Percentiles rank a stretch among this genome's conserved stretches.
Conservation (phyloP, 2,888 invertebrate genomes). For the Synergus itoensis region DNA sequence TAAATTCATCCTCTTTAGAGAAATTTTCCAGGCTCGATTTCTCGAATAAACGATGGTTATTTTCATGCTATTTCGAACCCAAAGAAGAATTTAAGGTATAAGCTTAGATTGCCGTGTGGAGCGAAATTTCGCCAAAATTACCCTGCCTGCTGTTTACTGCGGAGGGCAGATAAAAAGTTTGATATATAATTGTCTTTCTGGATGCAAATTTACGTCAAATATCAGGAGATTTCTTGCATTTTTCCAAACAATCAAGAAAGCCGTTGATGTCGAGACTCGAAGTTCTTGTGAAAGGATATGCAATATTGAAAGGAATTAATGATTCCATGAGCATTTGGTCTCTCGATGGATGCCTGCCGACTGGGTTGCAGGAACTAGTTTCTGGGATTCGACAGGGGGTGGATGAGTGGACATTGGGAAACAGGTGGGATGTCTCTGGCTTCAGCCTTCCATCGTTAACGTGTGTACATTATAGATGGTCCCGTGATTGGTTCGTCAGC, state of each 20-base stretch:
- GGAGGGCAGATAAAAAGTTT: neutral
- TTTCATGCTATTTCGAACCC: too few relatives aligned
- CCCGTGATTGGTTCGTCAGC: conserved; percentile 73
- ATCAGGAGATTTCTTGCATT: neutral
- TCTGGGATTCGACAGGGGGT: conserved; percentile 28
- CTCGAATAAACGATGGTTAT: too few relatives aligned
- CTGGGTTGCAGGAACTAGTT: conserved; percentile 45
- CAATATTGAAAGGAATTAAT: conserved; percentile 74
- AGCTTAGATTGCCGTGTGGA: too few relatives aligned
- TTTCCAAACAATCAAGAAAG: conserved; percentile 42
- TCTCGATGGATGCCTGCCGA: conserved; percentile 44
- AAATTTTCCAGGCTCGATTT: too few relatives aligned
- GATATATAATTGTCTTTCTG: neutral
- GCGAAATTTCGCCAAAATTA: too few relatives aligned
- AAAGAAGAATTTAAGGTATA: neutral
- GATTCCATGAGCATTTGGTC: conserved; percentile 66
- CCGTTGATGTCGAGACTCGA: conserved; percentile 39
- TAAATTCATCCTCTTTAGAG: too few relatives aligned
- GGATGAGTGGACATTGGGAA: conserved; percentile 49
- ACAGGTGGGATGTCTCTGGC: conserved; percentile 64
- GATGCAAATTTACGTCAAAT: conserved; percentile 10
- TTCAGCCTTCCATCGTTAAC: conserved; percentile 62
- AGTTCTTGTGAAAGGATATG: conserved; percentile 59
- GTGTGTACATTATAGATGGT: conserved; percentile 72
- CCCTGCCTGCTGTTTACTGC: too few relatives aligned